Evolutionary conservation across 2,797 vertebrate species (phyloP).

Genomic region (Peromyscus attwateri): DNA sequence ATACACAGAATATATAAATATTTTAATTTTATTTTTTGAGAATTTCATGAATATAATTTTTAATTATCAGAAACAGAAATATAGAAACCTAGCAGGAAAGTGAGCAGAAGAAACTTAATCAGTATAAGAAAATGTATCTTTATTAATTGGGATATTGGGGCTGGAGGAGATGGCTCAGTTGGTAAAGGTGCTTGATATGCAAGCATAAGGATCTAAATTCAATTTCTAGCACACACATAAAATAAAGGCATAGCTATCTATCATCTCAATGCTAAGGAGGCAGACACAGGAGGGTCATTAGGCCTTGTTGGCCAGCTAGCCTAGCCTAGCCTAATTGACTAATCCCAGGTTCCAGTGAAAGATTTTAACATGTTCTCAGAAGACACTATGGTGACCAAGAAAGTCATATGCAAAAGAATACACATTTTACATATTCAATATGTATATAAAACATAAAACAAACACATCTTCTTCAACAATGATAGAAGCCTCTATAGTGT

Average conservation of each 20-base stretch:
- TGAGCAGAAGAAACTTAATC: not conserved
- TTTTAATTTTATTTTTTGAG: not conserved
- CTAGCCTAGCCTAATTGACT: not conserved
- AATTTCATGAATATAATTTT: not conserved
- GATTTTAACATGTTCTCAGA: not conserved
- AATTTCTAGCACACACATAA: not conserved
- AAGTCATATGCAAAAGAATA: not conserved
- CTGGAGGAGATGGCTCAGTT: not conserved
- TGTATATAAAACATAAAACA: constrained; percentile 6
- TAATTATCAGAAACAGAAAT: not conserved
- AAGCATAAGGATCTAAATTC: not conserved
- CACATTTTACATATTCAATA: not conserved
- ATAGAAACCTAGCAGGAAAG: not conserved
- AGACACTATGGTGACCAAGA: not conserved
- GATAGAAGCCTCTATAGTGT: not conserved
- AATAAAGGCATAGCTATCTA: not conserved
- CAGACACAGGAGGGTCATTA: not conserved
- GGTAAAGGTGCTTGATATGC: not conserved
- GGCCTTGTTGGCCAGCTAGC: not conserved
- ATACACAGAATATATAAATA: not conserved
- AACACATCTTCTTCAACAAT: not conserved
- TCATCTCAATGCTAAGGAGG: not conserved
- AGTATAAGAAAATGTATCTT: not conserved
- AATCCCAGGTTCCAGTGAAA: not conserved
- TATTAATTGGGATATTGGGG: too few species aligned